phyloP scores from a whole-genome alignment of 2,888 invertebrate genomes.

The Meganola albula region DNA sequence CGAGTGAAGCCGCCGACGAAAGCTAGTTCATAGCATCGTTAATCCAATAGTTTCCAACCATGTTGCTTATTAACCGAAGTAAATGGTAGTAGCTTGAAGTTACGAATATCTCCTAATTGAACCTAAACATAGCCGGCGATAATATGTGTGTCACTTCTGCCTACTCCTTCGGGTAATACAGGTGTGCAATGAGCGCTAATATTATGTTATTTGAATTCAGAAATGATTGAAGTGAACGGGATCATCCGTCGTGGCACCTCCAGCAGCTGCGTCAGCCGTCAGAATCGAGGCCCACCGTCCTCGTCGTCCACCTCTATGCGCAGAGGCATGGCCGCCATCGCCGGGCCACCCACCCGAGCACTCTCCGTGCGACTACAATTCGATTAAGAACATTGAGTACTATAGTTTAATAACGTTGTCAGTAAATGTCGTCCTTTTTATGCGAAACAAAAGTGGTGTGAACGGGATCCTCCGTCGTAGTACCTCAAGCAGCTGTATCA shows the following conservation, averaged over 20 bases:
- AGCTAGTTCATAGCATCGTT: background rate
- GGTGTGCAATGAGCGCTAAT: background rate
- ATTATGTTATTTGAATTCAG: slow-evolving; percentile 31
- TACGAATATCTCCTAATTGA: background rate
- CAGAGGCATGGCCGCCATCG: slow-evolving; percentile 25
- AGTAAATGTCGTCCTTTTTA: no score
- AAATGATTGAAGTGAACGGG: slow-evolving; percentile 55
- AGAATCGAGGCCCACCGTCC: slow-evolving; percentile 51
- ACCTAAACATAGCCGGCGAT: background rate
- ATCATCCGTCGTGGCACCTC: slow-evolving; percentile 50
- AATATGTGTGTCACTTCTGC: background rate
- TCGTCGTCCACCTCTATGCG: slow-evolving; percentile 50
- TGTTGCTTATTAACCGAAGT: background rate
- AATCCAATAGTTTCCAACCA: background rate
- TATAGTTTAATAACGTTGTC: no score
- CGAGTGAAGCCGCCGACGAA: no score
- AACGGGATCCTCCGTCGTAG: slow-evolving; percentile 54
- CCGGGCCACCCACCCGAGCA: slow-evolving; percentile 40
- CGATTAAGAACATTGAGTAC: slow-evolving; percentile 34
- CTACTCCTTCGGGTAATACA: background rate
- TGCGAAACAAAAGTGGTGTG: no score
- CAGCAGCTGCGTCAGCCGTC: slow-evolving; percentile 48
- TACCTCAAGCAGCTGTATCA: slow-evolving; percentile 48
- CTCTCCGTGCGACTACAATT: slow-evolving; percentile 51
- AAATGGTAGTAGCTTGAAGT: background rate